These are phyloP conservation scores for Lycocorax pyrrhopterus DNA, from an alignment of 2,113 vertebrate genomes.

Conservation along the genomic window DNA sequence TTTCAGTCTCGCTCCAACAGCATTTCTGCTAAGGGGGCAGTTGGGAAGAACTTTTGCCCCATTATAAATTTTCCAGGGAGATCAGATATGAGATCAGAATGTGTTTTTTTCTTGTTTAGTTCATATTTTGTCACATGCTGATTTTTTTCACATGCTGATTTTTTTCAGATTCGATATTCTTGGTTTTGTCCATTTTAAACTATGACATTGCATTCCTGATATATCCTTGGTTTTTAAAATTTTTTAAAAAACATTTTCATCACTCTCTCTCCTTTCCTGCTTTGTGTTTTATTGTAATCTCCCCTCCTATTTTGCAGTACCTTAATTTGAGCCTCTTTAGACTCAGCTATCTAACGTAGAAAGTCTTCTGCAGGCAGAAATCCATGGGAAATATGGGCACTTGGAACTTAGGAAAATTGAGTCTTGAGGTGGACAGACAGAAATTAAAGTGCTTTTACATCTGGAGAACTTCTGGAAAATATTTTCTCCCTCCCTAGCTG, in stretches of 20 bases:
- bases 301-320: not conserved
- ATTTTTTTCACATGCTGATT: not conserved
- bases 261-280: not conserved
- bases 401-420: not conserved
- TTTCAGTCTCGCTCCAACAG: not conserved
- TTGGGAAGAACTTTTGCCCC: not conserved
- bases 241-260: not conserved
- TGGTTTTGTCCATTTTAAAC: not conserved
- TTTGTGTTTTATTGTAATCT: not conserved
- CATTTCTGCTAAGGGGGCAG: not conserved
- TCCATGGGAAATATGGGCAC: not conserved
- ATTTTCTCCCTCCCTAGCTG: not conserved
- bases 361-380: not conserved
- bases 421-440: not conserved
- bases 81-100: not conserved
- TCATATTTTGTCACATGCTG: not conserved
- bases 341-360: rapidly evolving
- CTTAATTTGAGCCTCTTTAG: not conserved
- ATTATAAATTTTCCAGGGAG: not conserved
- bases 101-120: not conserved
- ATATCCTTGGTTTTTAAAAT: not conserved
- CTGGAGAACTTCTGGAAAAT: not conserved
- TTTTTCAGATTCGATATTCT: not conserved
- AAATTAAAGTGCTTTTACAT: not conserved
- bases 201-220: not conserved